phyloP scores from a whole-genome alignment of 2,888 invertebrate species.

The Nemurella pictetii region DNA sequence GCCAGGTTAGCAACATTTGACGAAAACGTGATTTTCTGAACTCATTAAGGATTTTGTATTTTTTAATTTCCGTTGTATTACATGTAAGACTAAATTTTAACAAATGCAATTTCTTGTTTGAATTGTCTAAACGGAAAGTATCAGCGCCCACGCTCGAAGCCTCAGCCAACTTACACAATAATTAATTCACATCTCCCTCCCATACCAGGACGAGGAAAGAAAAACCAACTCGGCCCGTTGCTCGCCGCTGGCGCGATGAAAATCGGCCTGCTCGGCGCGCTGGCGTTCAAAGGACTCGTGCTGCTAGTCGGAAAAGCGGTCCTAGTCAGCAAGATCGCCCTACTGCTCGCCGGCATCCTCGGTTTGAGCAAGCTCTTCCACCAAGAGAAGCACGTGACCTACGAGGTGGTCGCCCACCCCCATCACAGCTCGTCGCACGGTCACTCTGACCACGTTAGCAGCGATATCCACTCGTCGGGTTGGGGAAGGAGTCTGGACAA shows the following conservation, averaged over 20 bases:
- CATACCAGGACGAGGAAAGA: constrained; percentile 56
- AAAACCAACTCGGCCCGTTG: constrained; percentile 72
- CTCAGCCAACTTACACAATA: too few species aligned
- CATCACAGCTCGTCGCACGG: constrained; percentile 59
- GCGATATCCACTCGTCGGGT: constrained; percentile 48
- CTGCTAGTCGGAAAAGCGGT: constrained; percentile 83
- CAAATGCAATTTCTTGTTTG: too few species aligned
- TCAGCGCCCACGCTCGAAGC: too few species aligned
- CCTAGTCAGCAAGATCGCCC: constrained; percentile 80
- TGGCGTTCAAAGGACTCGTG: constrained; percentile 79
- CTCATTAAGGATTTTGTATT: too few species aligned
- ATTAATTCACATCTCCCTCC: neutral
- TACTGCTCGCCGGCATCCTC: constrained; percentile 77
- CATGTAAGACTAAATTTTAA: too few species aligned
- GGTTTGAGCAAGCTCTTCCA: constrained; percentile 81
- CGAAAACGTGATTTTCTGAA: too few species aligned
- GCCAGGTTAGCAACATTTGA: too few species aligned
- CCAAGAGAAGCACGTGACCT: constrained; percentile 72
- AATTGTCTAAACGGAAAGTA: too few species aligned
- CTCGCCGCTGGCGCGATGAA: constrained; percentile 78
- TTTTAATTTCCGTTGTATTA: too few species aligned
- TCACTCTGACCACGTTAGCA: constrained; percentile 44
- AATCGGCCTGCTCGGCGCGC: constrained; percentile 76
- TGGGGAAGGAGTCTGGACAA: constrained; percentile 53
- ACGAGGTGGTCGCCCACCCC: constrained; percentile 72